Base-by-base conservation (phyloP, 92 coral and sea anemone genomes). In the Blastomussa wellsi region DNA sequence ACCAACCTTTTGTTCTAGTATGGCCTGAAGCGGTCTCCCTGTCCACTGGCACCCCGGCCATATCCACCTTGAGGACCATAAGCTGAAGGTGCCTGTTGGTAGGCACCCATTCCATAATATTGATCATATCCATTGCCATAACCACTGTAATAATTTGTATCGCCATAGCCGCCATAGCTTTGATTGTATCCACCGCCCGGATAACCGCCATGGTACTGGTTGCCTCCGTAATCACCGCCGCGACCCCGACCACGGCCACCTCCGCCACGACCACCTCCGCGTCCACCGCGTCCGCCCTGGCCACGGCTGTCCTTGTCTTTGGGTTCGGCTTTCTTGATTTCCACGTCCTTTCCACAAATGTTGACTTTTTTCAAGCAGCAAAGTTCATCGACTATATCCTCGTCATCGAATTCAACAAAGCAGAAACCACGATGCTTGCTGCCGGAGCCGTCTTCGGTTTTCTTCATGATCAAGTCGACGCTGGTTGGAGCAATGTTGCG, bases 311-410 rank as follows among this genome's bases (percentile, higher is more conserved):
- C 80, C 29, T 37, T 85, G 65, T 84, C 91, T 33, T 85, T 87
- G 66, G 92, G 90, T 39, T 86, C 91, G 9, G 98, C 98, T 76
- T 93, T 94, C 89, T 94, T 94, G 74, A 90, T 72, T 80, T 95
- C 98, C 12, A 86, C 98, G 69, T n/a, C 42, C 86, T 93, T 93
- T 13, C 94, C 96, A 68, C 85, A 89, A 39, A 95, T 80, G 67
- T 82, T 72, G 67, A 95, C 76, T 49, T 85, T 92, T 72, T 92
- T 94, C 24, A 92, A 71, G 57, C 98, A 94, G 68, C 98, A 92
- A 22, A 94, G 86, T 26, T 86, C 93, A 53, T 94, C 98, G 39
- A 88, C 98, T 9, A 82, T 51, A 75, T 94, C 98, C 55, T 94
- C 98, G 69, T 86, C 80, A 20, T 90, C 93, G 20, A 90, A 65